Base-by-base conservation (phyloP, 2,797 vertebrate species). In the Enteromius anoplus region DNA sequence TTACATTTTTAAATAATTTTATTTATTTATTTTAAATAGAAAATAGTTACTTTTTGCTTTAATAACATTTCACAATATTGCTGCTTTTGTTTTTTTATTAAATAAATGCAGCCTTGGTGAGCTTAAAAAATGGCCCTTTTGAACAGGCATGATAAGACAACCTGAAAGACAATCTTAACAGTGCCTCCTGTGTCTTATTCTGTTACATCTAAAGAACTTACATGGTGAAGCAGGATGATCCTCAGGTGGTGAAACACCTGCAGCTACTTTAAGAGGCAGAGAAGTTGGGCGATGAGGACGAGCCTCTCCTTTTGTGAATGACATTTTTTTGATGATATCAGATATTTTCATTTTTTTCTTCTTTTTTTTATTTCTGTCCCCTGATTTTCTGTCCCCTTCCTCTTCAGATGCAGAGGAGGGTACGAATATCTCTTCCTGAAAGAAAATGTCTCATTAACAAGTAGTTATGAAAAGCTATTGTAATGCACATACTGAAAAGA, bases 361-460 rank as follows among this genome's bases (percentile, higher is more conserved):
- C 34, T 90, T 88, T 77, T 86, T 93, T 71, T 86, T 84, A 51
- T 87, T 91, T 78, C 90, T 91, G 19, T 81, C 86, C 15, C 51
- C 86, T 1, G 78, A 87, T 80, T 89, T 93, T 69, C 69, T 81
- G 6, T 92, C 89, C 0, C 92, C 88, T 0, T 93, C 89, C 3
- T 94, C 93, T 3, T 93, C 92, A 40, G 93, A 93, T 0, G 91
- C 89, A 0, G 91, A 91, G 2, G 91, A 91, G 1, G 78, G 83
- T 15, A 87, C 66, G 10, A 14, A 12, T 53, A 32, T 51, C 2
- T 85, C 88, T 4, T 90, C 91, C 90, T 92, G 84, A 47, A 15
- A 82, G 42, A 29, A 62, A 83, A 66, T 65, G 0, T 80, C 42
- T 32, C 14, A 65, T 75, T 12, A 75, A 68, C 49, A 65, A 45